Evolutionary conservation across 2,797 vertebrate genomes (phyloP).

Genomic region (Danio jaintianensis): DNA sequence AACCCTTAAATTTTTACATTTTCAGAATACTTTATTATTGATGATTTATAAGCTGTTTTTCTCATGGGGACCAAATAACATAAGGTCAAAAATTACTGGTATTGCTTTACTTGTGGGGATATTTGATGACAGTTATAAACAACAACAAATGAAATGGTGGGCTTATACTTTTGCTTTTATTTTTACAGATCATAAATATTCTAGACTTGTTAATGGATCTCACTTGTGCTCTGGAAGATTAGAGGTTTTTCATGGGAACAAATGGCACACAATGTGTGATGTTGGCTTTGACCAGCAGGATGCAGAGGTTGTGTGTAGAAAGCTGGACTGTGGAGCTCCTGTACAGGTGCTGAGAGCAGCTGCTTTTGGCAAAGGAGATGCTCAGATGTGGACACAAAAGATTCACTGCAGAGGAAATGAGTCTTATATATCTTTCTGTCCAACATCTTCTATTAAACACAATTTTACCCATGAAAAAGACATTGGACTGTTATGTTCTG

Average conservation of each 20-base stretch:
- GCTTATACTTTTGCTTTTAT: too few species aligned
- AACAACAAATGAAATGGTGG: too few species aligned
- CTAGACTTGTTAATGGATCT: slow-evolving; percentile 1
- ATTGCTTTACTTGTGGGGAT: too few species aligned
- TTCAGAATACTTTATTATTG: too few species aligned
- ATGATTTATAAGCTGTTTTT: too few species aligned
- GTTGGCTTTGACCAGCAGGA: slow-evolving; percentile 72
- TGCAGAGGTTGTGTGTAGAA: slow-evolving; percentile 74
- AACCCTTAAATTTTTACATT: too few species aligned
- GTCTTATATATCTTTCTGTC: too few species aligned
- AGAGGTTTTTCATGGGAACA: slow-evolving; percentile 57
- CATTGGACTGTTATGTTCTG: slow-evolving; percentile 68
- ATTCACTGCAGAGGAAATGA: slow-evolving; percentile 74
- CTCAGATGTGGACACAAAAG: slow-evolving; percentile 67
- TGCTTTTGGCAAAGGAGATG: slow-evolving; percentile 60
- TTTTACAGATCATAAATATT: too few species aligned
- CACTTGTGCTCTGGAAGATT: slow-evolving; percentile 55
- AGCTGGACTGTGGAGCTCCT: slow-evolving; percentile 73
- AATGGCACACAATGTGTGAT: slow-evolving; percentile 73
- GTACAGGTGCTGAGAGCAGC: slow-evolving; percentile 61
- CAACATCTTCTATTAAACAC: too few species aligned
- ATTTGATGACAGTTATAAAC: too few species aligned
- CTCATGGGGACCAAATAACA: too few species aligned
- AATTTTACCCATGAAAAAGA: slow-evolving; percentile 63
- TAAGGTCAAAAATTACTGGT: too few species aligned